Conservation (phyloP, 2,888 invertebrate species). For the Nymphalis polychloros region DNA sequence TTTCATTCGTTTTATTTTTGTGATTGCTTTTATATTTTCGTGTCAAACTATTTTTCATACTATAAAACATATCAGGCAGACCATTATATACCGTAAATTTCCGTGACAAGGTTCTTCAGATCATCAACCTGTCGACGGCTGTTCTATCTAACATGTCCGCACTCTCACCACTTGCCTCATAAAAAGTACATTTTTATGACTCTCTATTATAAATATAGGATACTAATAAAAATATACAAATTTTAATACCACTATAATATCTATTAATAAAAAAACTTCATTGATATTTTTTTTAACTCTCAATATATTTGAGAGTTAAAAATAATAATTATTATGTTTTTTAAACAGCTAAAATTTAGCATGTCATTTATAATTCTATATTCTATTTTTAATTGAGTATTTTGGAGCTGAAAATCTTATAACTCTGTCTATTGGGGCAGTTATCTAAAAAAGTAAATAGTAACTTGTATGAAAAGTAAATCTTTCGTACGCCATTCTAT, state of each 20-base stretch:
- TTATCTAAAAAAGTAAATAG: too few relatives aligned
- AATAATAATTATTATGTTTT: not conserved
- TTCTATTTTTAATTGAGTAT: too few relatives aligned
- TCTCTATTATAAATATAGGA: constrained; percentile 43
- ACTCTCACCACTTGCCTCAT: constrained; percentile 57
- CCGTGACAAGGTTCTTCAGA: constrained; percentile 58
- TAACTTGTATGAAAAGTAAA: too few relatives aligned
- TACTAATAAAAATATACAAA: constrained; percentile 32
- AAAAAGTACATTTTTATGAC: constrained; percentile 59
- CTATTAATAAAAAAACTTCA: not conserved
- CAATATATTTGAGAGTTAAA: too few relatives aligned
- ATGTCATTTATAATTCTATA: too few relatives aligned
- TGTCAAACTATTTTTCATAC: constrained; percentile 56
- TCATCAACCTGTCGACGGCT: constrained; percentile 63
- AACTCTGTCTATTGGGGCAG: too few relatives aligned
- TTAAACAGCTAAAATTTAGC: not conserved
- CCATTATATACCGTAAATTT: constrained; percentile 63
- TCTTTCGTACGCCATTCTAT: too few relatives aligned
- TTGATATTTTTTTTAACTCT: too few relatives aligned
- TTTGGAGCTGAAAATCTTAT: too few relatives aligned
- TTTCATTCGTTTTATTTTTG: constrained; percentile 34
- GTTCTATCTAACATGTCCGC: constrained; percentile 45
- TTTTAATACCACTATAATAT: constrained; percentile 3
- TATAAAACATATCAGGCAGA: constrained; percentile 64
- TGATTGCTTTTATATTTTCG: constrained; percentile 36